Conservation (phyloP, 2,797 vertebrate species). For the Gadopsis bispinosus region DNA sequence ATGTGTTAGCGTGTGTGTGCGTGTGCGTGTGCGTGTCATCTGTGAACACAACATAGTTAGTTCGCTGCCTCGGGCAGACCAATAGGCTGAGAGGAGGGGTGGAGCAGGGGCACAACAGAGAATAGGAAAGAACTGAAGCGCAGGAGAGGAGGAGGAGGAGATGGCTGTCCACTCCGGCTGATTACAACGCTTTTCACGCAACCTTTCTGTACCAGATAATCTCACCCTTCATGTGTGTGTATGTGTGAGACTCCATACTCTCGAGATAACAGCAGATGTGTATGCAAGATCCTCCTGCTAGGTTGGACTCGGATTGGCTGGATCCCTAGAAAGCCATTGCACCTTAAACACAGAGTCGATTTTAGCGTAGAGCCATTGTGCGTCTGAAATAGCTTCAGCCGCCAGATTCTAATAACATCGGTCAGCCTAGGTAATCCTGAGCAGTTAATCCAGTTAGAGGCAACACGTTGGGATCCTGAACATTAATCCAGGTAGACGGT, state of each 20-base stretch:
- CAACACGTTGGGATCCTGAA: conserved; percentile 61
- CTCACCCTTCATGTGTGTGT: background rate
- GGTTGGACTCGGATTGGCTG: conserved; percentile 20
- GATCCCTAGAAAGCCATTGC: conserved; percentile 44
- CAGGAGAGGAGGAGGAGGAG: background rate
- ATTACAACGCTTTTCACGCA: conserved; percentile 34
- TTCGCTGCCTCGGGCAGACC: conserved; percentile 43
- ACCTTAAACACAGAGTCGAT: conserved; percentile 55
- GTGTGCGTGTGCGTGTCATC: conserved; percentile 28
- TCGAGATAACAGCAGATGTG: conserved; percentile 4
- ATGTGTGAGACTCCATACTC: background rate
- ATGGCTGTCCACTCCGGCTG: background rate
- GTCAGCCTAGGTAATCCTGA: conserved; percentile 61
- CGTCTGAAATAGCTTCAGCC: conserved; percentile 61
- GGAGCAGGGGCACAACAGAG: conserved; percentile 8
- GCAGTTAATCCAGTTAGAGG: conserved; percentile 74
- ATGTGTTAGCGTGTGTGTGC: conserved; percentile 9
- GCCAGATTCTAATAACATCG: conserved; percentile 44
- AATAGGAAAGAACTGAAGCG: conserved; percentile 29
- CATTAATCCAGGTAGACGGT: conserved; percentile 52
- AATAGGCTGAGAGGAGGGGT: conserved; percentile 40
- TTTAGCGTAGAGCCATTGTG: conserved; percentile 38
- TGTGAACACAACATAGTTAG: conserved; percentile 33
- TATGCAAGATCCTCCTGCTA: conserved; percentile 12
- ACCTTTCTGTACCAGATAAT: conserved; percentile 12